Evolutionary conservation across 2,888 invertebrate species (phyloP).

Genomic region (Agrochola lota): DNA sequence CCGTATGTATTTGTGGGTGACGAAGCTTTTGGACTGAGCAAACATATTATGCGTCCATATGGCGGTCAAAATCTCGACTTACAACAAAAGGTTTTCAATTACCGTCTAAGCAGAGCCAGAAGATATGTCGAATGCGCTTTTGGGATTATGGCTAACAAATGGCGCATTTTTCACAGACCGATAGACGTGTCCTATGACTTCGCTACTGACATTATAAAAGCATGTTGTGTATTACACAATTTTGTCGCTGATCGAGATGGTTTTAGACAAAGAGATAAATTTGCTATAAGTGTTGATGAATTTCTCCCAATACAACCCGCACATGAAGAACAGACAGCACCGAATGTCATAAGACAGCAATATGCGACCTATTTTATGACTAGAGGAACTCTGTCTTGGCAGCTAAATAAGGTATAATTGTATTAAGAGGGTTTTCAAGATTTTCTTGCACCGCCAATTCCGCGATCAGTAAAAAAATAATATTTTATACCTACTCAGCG

Average conservation of each 20-base stretch:
- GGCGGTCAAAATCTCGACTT: slow-evolving; percentile 49
- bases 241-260: background rate
- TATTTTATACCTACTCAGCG: slow-evolving; percentile 34
- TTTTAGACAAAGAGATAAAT: background rate
- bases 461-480: slow-evolving; percentile 7
- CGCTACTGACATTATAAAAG: no score
- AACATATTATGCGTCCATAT: slow-evolving; percentile 64
- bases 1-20: slow-evolving; percentile 44
- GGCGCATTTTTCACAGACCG: slow-evolving; percentile 41
- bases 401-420: background rate
- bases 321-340: no score
- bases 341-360: no score
- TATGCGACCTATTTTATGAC: no score
- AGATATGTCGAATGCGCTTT: slow-evolving; percentile 63
- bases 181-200: slow-evolving; percentile 46
- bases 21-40: slow-evolving; percentile 44
- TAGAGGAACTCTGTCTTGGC: background rate
- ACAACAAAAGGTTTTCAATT: slow-evolving; percentile 69
- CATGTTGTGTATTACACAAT: background rate
- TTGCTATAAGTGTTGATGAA: background rate
- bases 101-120: slow-evolving; percentile 59
- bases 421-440: no score
- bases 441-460: slow-evolving; percentile 6
- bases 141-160: slow-evolving; percentile 64
- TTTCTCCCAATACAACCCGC: background rate